Evolutionary conservation across 2,797 vertebrate genomes (phyloP).

Genomic region (Tamandua tetradactyla): DNA sequence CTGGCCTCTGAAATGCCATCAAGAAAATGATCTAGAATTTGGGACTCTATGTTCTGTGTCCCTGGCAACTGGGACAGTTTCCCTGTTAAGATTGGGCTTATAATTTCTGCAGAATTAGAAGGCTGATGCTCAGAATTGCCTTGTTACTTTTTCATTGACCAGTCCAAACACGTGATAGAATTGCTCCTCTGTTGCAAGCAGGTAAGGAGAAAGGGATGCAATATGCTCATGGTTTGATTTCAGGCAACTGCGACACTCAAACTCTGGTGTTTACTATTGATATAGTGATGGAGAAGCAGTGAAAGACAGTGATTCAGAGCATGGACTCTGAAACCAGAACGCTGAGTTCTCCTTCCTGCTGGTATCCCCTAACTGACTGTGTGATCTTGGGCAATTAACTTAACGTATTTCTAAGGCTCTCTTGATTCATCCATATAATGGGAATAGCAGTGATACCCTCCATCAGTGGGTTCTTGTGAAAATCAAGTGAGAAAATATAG

Average conservation of each 20-base stretch:
- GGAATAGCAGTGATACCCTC: neutral
- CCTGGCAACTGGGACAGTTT: slow-evolving; percentile 6
- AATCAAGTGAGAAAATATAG: neutral
- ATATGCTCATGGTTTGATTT: neutral
- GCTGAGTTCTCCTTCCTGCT: neutral
- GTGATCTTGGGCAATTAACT: neutral
- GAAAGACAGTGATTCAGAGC: neutral
- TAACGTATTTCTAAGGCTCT: neutral
- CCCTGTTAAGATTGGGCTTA: slow-evolving; percentile 26
- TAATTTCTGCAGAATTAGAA: slow-evolving; percentile 40
- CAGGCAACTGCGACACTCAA: neutral
- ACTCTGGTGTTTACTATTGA: neutral
- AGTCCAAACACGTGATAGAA: neutral
- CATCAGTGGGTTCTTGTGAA: neutral
- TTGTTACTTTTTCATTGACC: slow-evolving; percentile 24
- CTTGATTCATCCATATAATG: neutral
- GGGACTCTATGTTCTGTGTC: neutral
- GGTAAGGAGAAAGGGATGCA: neutral
- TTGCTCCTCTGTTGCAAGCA: slow-evolving; percentile 30
- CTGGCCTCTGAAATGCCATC: neutral
- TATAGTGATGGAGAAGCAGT: neutral
- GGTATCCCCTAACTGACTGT: neutral
- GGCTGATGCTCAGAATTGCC: neutral
- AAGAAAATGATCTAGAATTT: neutral
- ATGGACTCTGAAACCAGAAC: neutral